Percentiles rank a stretch among this genome's conserved stretches.
phyloP scores from a whole-genome alignment of 2,888 invertebrate genomes.

The Ctena decussata region DNA sequence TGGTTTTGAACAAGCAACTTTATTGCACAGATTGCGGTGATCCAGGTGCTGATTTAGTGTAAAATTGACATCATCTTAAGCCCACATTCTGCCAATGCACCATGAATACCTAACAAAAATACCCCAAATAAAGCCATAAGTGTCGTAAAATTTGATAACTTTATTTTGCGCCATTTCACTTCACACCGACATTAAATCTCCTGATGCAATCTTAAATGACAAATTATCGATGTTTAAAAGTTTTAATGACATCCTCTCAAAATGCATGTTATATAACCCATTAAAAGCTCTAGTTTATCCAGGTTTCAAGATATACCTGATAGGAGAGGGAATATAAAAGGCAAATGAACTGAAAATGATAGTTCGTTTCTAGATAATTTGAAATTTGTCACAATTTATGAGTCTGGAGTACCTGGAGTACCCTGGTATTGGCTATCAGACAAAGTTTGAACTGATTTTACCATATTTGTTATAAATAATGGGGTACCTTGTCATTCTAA shows the following conservation, averaged over 20 bases:
- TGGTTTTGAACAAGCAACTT: too few relatives aligned
- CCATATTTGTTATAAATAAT: too few relatives aligned
- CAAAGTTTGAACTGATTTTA: constrained; percentile 1
- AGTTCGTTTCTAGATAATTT: neutral
- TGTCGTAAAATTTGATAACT: neutral
- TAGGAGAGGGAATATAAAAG: neutral
- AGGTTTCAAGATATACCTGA: neutral
- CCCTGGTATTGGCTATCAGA: neutral
- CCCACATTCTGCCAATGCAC: neutral
- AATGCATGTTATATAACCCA: constrained; percentile 3
- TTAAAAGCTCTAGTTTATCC: neutral
- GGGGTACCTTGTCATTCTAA: too few relatives aligned
- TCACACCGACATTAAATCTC: neutral
- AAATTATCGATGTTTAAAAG: neutral
- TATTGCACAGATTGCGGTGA: too few relatives aligned
- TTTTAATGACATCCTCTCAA: neutral
- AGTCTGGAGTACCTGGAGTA: neutral
- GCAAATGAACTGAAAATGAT: neutral
- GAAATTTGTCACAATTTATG: constrained; percentile 1
- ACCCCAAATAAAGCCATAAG: neutral
- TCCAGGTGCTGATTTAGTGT: too few relatives aligned
- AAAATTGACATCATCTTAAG: too few relatives aligned
- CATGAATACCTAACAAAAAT: neutral
- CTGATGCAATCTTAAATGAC: neutral
- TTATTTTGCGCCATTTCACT: neutral